Evolutionary conservation across 2,797 vertebrate species (phyloP).

Genomic region (Dipus sagitta): DNA sequence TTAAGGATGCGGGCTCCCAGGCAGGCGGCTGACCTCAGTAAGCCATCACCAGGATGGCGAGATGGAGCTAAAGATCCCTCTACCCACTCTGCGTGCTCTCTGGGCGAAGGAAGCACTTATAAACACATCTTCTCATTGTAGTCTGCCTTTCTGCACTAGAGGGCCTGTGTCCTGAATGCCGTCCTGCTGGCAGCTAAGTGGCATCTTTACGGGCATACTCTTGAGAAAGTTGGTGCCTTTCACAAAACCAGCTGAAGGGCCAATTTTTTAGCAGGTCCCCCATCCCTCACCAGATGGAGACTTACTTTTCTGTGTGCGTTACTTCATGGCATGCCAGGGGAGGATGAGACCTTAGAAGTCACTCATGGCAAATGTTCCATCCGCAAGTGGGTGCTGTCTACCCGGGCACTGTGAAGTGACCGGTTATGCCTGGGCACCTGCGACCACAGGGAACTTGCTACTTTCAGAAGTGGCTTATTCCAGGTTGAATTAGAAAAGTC

Average conservation of each 20-base stretch:
- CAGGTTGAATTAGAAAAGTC: slow-evolving; percentile 12
- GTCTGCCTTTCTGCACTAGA: not conserved
- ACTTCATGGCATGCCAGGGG: not conserved
- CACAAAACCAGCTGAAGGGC: slow-evolving; percentile 5
- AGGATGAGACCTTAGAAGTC: slow-evolving; percentile 40
- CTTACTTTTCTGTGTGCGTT: slow-evolving; percentile 45
- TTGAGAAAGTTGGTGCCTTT: slow-evolving; percentile 55
- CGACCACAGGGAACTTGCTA: not conserved
- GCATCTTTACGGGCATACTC: not conserved
- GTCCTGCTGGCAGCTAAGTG: not conserved
- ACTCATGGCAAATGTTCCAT: not conserved
- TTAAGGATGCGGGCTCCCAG: not conserved
- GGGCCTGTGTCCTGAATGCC: not conserved
- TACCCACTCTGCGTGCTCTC: not conserved
- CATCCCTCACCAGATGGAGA: not conserved
- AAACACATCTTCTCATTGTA: not conserved
- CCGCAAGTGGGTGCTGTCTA: not conserved
- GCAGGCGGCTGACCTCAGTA: not conserved
- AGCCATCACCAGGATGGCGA: not conserved
- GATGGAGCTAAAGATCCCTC: not conserved
- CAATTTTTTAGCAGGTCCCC: slow-evolving; percentile 20
- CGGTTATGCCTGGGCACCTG: slow-evolving; percentile 27
- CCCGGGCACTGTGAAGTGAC: slow-evolving; percentile 1
- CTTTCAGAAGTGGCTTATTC: slow-evolving; percentile 35
- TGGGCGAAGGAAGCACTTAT: not conserved